Conservation (phyloP, 2,888 invertebrate genomes). For the Danaus chrysippus region DNA sequence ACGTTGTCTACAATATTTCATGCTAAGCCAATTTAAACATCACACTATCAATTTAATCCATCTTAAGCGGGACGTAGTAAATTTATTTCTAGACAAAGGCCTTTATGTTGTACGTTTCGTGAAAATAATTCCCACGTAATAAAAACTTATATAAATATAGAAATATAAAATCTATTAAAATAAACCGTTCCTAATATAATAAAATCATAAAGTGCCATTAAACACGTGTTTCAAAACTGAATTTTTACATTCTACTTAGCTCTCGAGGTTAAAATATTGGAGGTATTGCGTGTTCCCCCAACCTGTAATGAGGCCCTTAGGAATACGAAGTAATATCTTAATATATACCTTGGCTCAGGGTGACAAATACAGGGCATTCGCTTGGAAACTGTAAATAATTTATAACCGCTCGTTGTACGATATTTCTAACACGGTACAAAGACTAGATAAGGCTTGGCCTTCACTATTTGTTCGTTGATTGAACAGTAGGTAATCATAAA, state of each 20-base stretch:
- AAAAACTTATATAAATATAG: constrained; percentile 65
- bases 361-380: constrained; percentile 72
- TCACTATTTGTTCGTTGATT: constrained; percentile 52
- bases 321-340: constrained; percentile 77
- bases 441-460: constrained; percentile 52
- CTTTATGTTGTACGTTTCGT: constrained; percentile 37
- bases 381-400: constrained; percentile 73
- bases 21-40: background rate
- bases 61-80: background rate
- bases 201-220: no score
- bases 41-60: constrained; percentile 2
- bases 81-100: background rate
- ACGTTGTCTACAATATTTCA: constrained; percentile 34
- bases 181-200: constrained; percentile 16
- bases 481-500: constrained; percentile 32
- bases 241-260: constrained; percentile 25
- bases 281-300: constrained; percentile 60
- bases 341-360: constrained; percentile 66
- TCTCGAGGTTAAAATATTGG: constrained; percentile 68
- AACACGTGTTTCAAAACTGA: constrained; percentile 15
- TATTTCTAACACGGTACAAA: constrained; percentile 53
- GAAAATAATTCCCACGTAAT: constrained; percentile 61
- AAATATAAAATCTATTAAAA: constrained; percentile 44
- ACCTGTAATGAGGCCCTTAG: constrained; percentile 71
- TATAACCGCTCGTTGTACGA: constrained; percentile 66